These are phyloP conservation scores for Branchellion lobata DNA, from an alignment of 2,888 invertebrate species.

Conservation along the genomic window DNA sequence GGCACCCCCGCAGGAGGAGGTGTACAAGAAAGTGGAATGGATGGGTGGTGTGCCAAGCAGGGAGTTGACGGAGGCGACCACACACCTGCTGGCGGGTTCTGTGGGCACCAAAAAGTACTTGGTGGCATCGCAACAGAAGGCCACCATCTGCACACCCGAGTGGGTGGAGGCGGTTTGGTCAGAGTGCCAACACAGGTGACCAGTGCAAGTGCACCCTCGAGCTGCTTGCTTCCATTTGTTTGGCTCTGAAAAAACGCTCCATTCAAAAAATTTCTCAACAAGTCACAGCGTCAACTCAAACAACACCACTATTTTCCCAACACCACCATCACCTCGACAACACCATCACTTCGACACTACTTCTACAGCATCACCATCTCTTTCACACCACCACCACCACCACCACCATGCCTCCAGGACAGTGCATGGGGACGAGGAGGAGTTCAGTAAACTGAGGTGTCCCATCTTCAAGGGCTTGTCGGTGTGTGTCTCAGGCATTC, in stretches of 20 bases:
- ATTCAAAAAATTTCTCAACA: too few species aligned
- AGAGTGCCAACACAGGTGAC: constrained; percentile 68
- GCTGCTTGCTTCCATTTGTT: not conserved
- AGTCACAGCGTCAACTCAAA: too few species aligned
- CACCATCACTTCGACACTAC: too few species aligned
- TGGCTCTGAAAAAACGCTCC: not conserved
- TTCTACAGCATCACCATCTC: too few species aligned
- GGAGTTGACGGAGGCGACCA: constrained; percentile 66
- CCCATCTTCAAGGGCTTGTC: constrained; percentile 76
- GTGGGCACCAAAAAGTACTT: constrained; percentile 63
- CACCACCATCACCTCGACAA: too few species aligned
- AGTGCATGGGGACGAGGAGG: constrained; percentile 54
- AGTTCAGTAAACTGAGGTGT: constrained; percentile 69
- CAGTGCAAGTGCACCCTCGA: constrained; percentile 56
- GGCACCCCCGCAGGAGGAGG: constrained; percentile 38
- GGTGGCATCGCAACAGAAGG: constrained; percentile 69
- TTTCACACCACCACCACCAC: too few species aligned
- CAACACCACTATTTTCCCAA: too few species aligned
- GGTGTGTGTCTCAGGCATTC: constrained; percentile 77
- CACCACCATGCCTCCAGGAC: constrained; percentile 25
- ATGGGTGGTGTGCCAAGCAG: constrained; percentile 62
- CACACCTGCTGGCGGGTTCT: constrained; percentile 75
- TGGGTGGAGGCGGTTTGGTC: constrained; percentile 84
- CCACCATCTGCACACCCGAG: constrained; percentile 74
- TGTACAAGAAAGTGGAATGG: constrained; percentile 55